Percentiles rank a stretch among this genome's conserved stretches.
phyloP scores from a whole-genome alignment of 2,113 vertebrate species.

The Heloderma charlesbogerti region DNA sequence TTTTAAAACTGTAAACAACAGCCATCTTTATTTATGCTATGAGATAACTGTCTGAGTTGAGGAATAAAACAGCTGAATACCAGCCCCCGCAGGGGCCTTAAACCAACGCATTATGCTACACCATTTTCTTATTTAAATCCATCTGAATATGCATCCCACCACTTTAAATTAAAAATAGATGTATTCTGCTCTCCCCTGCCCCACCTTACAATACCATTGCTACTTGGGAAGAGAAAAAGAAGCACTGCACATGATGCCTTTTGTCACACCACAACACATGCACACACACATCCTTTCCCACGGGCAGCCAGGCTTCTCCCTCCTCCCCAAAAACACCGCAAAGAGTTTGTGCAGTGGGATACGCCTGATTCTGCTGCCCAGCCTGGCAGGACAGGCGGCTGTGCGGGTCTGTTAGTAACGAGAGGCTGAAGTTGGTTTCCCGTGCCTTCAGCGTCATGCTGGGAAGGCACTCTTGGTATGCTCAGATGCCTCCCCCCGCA shows the following conservation, averaged over 20 bases:
- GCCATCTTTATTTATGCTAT: constrained; percentile 37
- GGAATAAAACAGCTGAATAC: neutral
- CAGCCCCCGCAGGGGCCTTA: neutral
- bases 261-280: neutral
- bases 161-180: neutral
- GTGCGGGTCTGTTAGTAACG: neutral
- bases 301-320: neutral
- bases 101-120: neutral
- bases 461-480: constrained; percentile 8
- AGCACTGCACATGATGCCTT: neutral
- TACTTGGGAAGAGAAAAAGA: neutral
- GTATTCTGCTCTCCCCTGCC: neutral
- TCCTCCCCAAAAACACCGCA: neutral
- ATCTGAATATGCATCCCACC: neutral
- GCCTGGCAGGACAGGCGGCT: neutral
- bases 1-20: constrained; percentile 35
- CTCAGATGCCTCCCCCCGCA: neutral
- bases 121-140: neutral
- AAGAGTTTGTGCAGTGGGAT: neutral
- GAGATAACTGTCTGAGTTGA: constrained; percentile 8
- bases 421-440: neutral
- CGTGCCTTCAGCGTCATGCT: neutral
- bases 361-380: neutral
- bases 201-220: neutral
- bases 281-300: neutral